Evolutionary conservation across 2,797 vertebrate species (phyloP).

Genomic region (Champsocephalus gunnari): DNA sequence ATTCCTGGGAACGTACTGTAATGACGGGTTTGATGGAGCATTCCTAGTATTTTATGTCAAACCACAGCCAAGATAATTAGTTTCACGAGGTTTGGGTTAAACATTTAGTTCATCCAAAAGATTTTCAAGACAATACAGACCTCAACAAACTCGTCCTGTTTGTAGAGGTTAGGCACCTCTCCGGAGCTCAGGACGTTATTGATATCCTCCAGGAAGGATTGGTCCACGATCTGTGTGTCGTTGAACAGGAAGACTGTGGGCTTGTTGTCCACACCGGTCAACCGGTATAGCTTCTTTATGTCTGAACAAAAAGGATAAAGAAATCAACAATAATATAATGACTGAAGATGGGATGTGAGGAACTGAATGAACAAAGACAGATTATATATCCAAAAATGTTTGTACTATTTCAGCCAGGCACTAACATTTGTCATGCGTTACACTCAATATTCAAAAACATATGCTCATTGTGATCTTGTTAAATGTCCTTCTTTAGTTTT

Average conservation of each 20-base stretch:
- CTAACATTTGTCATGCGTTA: not conserved
- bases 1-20: too few species aligned
- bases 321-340: not conserved
- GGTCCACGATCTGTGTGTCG: conserved; percentile 89
- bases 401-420: not conserved
- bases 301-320: conserved; percentile 75
- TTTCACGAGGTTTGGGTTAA: not conserved
- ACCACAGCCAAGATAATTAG: not conserved
- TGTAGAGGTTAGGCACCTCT: conserved; percentile 93
- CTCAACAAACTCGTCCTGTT: conserved; percentile 91
- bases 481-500: not conserved
- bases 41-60: not conserved
- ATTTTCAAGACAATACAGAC: conserved; percentile 63
- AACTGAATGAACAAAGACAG: not conserved
- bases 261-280: conserved; percentile 89
- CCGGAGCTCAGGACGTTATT: conserved; percentile 93
- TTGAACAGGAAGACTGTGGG: conserved; percentile 91
- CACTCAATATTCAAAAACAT: not conserved
- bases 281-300: conserved; percentile 89
- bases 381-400: not conserved
- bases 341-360: not conserved
- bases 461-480: not conserved
- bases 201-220: conserved; percentile 91
- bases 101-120: not conserved
- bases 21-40: not conserved